These are phyloP conservation scores for Hypselothyrea guttata DNA, from an alignment of 2,888 invertebrate species.

Conservation along the genomic window DNA sequence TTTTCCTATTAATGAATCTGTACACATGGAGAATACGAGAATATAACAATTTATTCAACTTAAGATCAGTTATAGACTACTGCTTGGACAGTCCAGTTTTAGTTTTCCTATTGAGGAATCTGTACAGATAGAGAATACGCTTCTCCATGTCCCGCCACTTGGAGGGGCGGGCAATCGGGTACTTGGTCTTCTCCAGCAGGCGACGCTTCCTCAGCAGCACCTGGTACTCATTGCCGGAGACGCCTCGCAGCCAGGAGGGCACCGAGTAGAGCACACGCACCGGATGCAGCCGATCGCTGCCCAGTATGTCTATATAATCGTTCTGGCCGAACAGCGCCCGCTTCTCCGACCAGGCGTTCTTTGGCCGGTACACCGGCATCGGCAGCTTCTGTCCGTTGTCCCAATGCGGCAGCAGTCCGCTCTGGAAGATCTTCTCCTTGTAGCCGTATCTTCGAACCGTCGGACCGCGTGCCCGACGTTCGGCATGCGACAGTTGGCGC, in stretches of 20 bases:
- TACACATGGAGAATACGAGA: constrained; percentile 89
- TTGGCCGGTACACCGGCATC: constrained; percentile 88
- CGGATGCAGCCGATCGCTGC: constrained; percentile 91
- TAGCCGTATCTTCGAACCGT: constrained; percentile 87
- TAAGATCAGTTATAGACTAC: constrained; percentile 43
- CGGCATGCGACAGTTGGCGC: constrained; percentile 85
- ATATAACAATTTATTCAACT: too few relatives aligned
- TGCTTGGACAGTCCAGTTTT: constrained; percentile 85
- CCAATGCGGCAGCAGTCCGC: constrained; percentile 88
- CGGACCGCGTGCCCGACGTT: constrained; percentile 83
- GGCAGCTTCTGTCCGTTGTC: constrained; percentile 84
- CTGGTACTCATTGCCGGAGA: constrained; percentile 92
- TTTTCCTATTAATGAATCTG: constrained; percentile 90
- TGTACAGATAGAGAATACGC: constrained; percentile 89
- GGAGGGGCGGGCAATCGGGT: constrained; percentile 87
- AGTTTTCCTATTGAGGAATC: constrained; percentile 90
- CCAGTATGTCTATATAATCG: constrained; percentile 98
- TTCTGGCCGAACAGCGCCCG: constrained; percentile 96
- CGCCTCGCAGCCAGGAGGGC: constrained; percentile 95
- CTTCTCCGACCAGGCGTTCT: constrained; percentile 89
- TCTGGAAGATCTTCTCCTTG: constrained; percentile 85
- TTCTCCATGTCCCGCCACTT: constrained; percentile 90
- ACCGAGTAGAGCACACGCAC: constrained; percentile 92
- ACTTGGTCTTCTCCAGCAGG: constrained; percentile 84
- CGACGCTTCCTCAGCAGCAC: constrained; percentile 87